Percentiles rank a stretch among this genome's conserved stretches.
phyloP scores from a whole-genome alignment of 2,797 vertebrate species.

The Lophotriccus pileatus region DNA sequence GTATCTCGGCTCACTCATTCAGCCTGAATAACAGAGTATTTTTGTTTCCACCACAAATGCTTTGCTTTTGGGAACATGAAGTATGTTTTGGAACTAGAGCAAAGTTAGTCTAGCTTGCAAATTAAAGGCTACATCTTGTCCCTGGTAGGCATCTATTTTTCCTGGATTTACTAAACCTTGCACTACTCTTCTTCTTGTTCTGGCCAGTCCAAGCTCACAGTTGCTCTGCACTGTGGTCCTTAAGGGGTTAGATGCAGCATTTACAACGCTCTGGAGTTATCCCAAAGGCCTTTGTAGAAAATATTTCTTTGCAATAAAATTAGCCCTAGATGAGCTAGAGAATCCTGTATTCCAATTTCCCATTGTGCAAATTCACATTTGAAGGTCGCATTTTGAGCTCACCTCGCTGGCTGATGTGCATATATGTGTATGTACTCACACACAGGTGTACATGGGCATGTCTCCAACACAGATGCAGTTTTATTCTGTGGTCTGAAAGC shows the following conservation, averaged over 20 bases:
- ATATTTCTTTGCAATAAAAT: not conserved
- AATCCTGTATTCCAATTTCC: not conserved
- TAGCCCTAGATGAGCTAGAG: not conserved
- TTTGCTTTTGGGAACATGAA: not conserved
- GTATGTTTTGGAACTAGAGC: not conserved
- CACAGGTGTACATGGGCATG: rapidly evolving
- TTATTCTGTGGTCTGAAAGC: not conserved
- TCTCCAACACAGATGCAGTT: not conserved
- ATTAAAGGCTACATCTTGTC: not conserved
- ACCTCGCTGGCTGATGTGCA: not conserved
- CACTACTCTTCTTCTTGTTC: not conserved
- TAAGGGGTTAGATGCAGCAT: not conserved
- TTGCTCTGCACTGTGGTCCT: rapidly evolving
- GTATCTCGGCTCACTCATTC: not conserved
- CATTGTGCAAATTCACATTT: not conserved
- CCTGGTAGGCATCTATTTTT: not conserved
- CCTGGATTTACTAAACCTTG: not conserved
- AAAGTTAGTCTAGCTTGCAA: not conserved
- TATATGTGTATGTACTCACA: rapidly evolving
- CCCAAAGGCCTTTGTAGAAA: not conserved
- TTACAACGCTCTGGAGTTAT: not conserved
- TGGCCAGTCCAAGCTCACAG: not conserved
- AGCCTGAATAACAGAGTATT: not conserved
- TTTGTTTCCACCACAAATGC: not conserved
- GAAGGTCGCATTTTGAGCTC: not conserved